Evolutionary conservation across 2,888 invertebrate genomes (phyloP).

Genomic region (Oxyteleia sp.): DNA sequence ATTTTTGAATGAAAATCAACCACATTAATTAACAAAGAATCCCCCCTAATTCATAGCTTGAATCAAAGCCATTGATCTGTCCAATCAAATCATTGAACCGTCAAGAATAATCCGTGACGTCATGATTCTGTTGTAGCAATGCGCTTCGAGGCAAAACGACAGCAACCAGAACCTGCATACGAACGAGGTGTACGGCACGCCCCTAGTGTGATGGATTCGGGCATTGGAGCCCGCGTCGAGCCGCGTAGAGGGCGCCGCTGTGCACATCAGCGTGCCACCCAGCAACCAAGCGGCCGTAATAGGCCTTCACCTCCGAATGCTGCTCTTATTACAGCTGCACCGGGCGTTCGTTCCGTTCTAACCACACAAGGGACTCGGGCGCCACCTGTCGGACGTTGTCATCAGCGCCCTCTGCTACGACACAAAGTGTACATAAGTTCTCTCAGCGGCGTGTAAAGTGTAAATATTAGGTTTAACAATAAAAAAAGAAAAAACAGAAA

Average conservation of each 20-base stretch:
- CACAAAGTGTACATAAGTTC: conserved; percentile 44
- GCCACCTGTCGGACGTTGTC: not conserved
- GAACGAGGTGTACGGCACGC: conserved; percentile 92
- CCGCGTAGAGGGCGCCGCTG: conserved; percentile 81
- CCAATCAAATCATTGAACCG: conserved; percentile 6
- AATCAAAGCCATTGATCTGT: not conserved
- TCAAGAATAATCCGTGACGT: not conserved
- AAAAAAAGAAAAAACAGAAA: conserved; percentile 10
- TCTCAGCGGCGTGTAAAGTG: conserved; percentile 25
- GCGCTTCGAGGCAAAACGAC: conserved; percentile 92
- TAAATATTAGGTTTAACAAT: conserved; percentile 47
- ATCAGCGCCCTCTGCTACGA: conserved; percentile 25
- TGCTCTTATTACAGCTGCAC: conserved; percentile 52
- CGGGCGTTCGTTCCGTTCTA: conserved; percentile 36
- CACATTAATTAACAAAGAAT: not conserved
- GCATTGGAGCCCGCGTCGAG: conserved; percentile 88
- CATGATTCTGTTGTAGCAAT: conserved; percentile 90
- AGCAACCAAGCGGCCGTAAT: conserved; percentile 73
- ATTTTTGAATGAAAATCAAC: no score
- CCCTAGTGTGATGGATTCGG: conserved; percentile 92
- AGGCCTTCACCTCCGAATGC: conserved; percentile 42
- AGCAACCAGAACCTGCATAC: conserved; percentile 94
- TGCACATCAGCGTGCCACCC: conserved; percentile 80
- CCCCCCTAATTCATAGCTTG: not conserved
- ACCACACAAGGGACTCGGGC: not conserved